These are phyloP conservation scores for Microctonus aethiopoides DNA, from an alignment of 2,888 invertebrate genomes.

Conservation along the genomic window DNA sequence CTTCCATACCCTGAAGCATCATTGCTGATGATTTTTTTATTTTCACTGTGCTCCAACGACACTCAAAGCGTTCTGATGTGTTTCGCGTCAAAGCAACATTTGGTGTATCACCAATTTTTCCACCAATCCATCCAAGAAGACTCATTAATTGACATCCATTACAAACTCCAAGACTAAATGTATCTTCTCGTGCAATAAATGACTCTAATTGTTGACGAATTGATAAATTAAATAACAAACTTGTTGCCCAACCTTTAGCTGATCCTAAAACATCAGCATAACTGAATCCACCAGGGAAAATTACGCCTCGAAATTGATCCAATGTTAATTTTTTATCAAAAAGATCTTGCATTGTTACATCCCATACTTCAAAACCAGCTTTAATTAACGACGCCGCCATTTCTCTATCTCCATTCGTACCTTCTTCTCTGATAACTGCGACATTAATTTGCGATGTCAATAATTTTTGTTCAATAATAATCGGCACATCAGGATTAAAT, in stretches of 20 bases:
- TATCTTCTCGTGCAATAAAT: slow-evolving; percentile 80
- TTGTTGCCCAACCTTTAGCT: slow-evolving; percentile 98
- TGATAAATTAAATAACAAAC: slow-evolving; percentile 82
- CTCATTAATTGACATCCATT: slow-evolving; percentile 98
- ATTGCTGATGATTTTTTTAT: slow-evolving; percentile 80
- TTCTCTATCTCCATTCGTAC: slow-evolving; percentile 96
- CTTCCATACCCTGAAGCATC: slow-evolving; percentile 91
- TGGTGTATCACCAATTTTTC: slow-evolving; percentile 68
- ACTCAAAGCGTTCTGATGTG: slow-evolving; percentile 87
- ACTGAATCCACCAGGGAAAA: slow-evolving; percentile 99
- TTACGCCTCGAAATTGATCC: slow-evolving; percentile 86
- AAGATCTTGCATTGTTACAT: slow-evolving; percentile 94
- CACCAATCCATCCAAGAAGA: slow-evolving; percentile 89
- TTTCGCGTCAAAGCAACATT: slow-evolving; percentile 84
- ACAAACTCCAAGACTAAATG: slow-evolving; percentile 97
- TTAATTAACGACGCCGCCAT: slow-evolving; percentile 91
- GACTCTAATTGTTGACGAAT: slow-evolving; percentile 81
- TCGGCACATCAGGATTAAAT: slow-evolving; percentile 75
- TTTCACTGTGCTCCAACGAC: slow-evolving; percentile 77
- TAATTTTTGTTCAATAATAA: slow-evolving; percentile 51
- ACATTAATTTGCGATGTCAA: slow-evolving; percentile 72
- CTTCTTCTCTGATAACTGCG: slow-evolving; percentile 96
- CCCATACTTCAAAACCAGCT: slow-evolving; percentile 92
- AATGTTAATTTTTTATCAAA: slow-evolving; percentile 77
- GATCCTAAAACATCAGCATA: slow-evolving; percentile 97